Evolutionary conservation across 23 tunicate genomes (phyloP).

Genomic region (Trididemnum clinides): DNA sequence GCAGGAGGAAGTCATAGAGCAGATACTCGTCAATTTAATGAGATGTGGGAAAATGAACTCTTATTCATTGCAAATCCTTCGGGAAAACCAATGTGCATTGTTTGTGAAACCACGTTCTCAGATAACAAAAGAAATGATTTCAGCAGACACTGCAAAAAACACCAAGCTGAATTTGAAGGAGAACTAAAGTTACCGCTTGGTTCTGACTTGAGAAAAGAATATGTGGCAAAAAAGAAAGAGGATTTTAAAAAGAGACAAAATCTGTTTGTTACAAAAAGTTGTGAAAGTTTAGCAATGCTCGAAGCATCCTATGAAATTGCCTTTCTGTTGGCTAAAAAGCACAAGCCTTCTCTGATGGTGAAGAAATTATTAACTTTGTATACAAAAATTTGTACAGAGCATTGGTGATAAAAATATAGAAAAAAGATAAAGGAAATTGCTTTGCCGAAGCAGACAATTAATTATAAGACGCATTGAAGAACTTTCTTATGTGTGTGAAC

Average conservation of each 20-base stretch:
- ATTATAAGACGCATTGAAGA: neutral
- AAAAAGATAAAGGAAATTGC: neutral
- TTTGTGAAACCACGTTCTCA: no score
- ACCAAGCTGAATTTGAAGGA: neutral
- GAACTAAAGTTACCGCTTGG: neutral
- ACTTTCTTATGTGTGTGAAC: neutral
- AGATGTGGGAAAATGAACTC: neutral
- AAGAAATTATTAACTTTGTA: neutral
- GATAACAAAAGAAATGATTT: no score
- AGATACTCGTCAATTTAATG: no score
- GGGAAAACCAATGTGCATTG: no score
- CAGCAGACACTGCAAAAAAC: neutral
- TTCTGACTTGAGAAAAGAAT: neutral
- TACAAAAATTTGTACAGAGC: neutral
- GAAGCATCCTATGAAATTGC: no score
- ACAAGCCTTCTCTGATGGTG: no score
- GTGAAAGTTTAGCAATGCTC: no score
- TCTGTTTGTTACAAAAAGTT: no score
- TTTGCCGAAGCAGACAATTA: neutral
- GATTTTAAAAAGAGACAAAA: no score
- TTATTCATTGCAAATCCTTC: neutral
- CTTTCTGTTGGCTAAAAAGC: no score
- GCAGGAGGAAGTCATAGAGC: no score
- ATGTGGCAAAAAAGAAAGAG: no score
- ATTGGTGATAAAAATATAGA: neutral